Percentiles rank a stretch among this genome's conserved stretches.
phyloP scores from a whole-genome alignment of 1,140 invertebrate genomes.

The Saccostrea cuccullata region DNA sequence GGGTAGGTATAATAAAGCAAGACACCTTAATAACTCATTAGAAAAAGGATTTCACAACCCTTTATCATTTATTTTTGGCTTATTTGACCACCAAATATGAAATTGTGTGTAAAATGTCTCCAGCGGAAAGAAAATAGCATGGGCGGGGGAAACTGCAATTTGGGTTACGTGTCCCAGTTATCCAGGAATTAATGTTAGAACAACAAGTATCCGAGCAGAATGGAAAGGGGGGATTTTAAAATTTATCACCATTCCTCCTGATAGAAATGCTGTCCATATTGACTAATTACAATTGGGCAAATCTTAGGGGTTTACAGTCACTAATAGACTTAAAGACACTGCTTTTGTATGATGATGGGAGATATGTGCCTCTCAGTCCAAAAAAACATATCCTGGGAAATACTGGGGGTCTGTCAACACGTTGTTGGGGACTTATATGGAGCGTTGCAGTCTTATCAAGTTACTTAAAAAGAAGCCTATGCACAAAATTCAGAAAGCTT shows the following conservation, averaged over 20 bases:
- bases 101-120: background rate
- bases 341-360: background rate
- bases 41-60: background rate
- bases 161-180: background rate
- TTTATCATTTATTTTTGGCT: background rate
- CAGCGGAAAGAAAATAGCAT: background rate
- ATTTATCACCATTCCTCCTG: background rate
- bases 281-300: background rate
- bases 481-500: background rate
- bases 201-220: background rate
- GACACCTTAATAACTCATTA: background rate
- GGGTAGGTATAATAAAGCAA: background rate
- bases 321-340: background rate
- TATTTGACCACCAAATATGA: background rate
- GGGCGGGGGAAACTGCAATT: background rate
- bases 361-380: background rate
- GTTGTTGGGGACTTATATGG: background rate
- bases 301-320: background rate
- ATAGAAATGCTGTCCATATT: background rate
- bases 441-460: background rate
- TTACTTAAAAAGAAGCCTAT: background rate
- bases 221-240: background rate
- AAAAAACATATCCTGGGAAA: background rate
- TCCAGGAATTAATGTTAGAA: no score
- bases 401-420: background rate